phyloP scores from a whole-genome alignment of 2,797 vertebrate species.

The Amazona ochrocephala region DNA sequence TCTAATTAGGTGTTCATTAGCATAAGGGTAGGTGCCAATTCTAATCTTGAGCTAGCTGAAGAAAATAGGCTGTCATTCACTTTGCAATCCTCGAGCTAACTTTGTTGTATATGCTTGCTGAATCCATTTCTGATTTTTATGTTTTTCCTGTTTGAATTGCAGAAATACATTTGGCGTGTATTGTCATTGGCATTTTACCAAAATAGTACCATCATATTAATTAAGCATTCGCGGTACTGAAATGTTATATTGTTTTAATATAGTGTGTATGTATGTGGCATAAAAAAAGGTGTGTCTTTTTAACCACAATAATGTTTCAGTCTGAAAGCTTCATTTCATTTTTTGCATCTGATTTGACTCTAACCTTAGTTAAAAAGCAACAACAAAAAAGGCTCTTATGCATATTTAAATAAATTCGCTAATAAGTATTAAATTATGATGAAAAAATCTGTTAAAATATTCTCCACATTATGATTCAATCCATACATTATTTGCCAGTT shows the following conservation, averaged over 20 bases:
- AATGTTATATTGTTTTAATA: conserved; percentile 7
- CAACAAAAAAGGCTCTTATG: not conserved
- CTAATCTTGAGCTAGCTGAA: conserved; percentile 71
- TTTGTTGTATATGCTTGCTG: not conserved
- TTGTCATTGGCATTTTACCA: not conserved
- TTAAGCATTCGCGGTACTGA: not conserved
- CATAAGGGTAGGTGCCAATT: conserved; percentile 77
- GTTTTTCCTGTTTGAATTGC: conserved; percentile 9
- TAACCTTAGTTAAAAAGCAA: not conserved
- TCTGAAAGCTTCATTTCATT: not conserved
- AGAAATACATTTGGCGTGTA: not conserved
- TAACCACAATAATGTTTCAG: not conserved
- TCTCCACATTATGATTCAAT: not conserved
- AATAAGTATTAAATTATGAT: not conserved
- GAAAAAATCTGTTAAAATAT: not conserved
- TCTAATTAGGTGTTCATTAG: conserved; percentile 85
- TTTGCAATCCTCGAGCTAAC: not conserved
- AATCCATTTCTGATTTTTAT: conserved; percentile 4
- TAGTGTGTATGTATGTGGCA: not conserved
- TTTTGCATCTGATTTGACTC: not conserved
- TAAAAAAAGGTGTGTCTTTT: not conserved
- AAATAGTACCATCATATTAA: not conserved
- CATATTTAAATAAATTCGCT: not conserved
- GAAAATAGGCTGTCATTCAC: conserved; percentile 71
- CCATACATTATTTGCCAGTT: not conserved